A percentile compares a stretch with the other conserved stretches of the same genome.
Conservation (phyloP, 2,113 vertebrate species). For the Ciconia maguari region DNA sequence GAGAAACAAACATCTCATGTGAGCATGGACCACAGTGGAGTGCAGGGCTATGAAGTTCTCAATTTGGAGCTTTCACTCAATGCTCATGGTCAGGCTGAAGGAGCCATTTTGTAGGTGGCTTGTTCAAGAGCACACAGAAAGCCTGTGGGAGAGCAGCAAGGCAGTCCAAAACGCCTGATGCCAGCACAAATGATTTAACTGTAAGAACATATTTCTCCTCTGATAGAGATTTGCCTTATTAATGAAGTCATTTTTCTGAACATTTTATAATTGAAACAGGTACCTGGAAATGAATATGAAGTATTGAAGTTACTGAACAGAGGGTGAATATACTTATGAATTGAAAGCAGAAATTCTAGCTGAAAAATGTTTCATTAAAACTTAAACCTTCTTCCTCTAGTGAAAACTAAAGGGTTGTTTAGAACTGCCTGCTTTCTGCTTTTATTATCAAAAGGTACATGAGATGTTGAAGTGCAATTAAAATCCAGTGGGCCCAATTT, state of each 20-base stretch:
- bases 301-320: background rate
- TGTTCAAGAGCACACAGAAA: background rate
- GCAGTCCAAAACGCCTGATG: background rate
- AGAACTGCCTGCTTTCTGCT: background rate
- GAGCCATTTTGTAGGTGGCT: background rate
- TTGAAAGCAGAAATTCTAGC: background rate
- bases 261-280: background rate
- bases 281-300: conserved; percentile 15
- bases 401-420: background rate
- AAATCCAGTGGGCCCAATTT: background rate
- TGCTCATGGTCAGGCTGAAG: background rate
- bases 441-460: conserved; percentile 5
- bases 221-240: background rate
- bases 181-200: background rate
- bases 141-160: background rate
- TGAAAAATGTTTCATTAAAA: background rate
- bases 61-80: background rate
- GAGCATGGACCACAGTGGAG: background rate
- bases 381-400: background rate
- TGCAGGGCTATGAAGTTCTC: background rate
- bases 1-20: rapidly evolving
- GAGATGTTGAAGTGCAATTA: conserved; percentile 7
- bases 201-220: background rate
- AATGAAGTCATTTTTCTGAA: background rate
- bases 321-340: background rate